Percentiles rank a stretch among this genome's conserved stretches.
Conservation (phyloP, 2,888 invertebrate genomes). For the Synanthedon myopaeformis region DNA sequence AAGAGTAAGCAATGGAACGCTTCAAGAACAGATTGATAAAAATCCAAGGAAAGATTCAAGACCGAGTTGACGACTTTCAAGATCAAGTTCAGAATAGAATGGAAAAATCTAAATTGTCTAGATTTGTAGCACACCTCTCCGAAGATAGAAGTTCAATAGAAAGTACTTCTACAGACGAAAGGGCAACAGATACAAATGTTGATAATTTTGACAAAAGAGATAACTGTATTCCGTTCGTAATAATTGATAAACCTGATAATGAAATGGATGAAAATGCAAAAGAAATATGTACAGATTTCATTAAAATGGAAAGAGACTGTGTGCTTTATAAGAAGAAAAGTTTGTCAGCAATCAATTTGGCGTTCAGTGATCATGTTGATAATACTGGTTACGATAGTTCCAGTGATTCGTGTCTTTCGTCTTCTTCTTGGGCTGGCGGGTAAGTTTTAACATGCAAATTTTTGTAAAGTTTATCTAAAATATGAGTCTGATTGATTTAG, state of each 20-base stretch:
- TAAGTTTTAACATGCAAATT: slow-evolving; percentile 11
- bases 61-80: slow-evolving; percentile 52
- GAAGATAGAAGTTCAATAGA: slow-evolving; percentile 46
- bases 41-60: slow-evolving; percentile 54
- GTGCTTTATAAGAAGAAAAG: slow-evolving; percentile 33
- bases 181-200: slow-evolving; percentile 4
- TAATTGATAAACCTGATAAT: slow-evolving; percentile 32
- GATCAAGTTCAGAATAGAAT: slow-evolving; percentile 53
- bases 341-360: slow-evolving; percentile 40
- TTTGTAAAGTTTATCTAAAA: too few relatives aligned
- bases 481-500: too few relatives aligned
- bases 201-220: slow-evolving; percentile 4
- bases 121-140: slow-evolving; percentile 43
- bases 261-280: slow-evolving; percentile 18
- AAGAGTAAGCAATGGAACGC: slow-evolving; percentile 45
- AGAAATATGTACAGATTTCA: slow-evolving; percentile 38
- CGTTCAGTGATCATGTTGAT: slow-evolving; percentile 17
- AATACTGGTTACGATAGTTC: slow-evolving; percentile 32
- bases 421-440: slow-evolving; percentile 50
- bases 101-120: slow-evolving; percentile 35
- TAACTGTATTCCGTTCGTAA: slow-evolving; percentile 38
- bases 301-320: slow-evolving; percentile 39
- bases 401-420: slow-evolving; percentile 43
- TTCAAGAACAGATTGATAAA: slow-evolving; percentile 41
- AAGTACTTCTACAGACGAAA: slow-evolving; percentile 16